Conservation (phyloP, 2,797 vertebrate genomes). For the Amblyopsis hoosieri region DNA sequence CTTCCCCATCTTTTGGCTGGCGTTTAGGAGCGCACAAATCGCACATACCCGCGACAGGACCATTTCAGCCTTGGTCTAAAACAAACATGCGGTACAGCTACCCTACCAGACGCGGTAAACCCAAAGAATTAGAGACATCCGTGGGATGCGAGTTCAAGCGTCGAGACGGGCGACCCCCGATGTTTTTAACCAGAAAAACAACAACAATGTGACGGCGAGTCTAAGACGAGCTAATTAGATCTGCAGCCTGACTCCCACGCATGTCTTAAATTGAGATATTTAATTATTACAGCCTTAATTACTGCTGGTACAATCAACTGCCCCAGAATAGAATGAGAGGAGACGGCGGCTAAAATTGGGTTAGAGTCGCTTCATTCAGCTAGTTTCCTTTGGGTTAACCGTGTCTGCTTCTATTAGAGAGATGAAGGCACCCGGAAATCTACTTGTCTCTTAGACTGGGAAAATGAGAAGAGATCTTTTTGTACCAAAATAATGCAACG, state of each 20-base stretch:
- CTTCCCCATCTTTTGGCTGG: slow-evolving; percentile 26
- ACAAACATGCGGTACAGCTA: slow-evolving; percentile 31
- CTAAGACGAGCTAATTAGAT: slow-evolving; percentile 67
- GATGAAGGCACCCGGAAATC: slow-evolving; percentile 24
- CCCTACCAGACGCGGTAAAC: neutral
- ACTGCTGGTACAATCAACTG: slow-evolving; percentile 51
- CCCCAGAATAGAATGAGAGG: slow-evolving; percentile 46
- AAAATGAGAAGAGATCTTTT: slow-evolving; percentile 8
- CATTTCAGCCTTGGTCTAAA: slow-evolving; percentile 38
- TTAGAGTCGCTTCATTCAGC: slow-evolving; percentile 41
- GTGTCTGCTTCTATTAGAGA: slow-evolving; percentile 42
- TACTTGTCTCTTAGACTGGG: slow-evolving; percentile 31
- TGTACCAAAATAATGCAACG: slow-evolving; percentile 3
- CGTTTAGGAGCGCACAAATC: slow-evolving; percentile 16
- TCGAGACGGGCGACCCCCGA: slow-evolving; percentile 40
- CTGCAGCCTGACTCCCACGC: slow-evolving; percentile 38
- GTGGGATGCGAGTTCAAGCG: slow-evolving; percentile 23
- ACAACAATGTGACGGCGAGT: slow-evolving; percentile 3
- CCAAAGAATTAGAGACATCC: slow-evolving; percentile 32
- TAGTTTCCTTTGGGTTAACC: slow-evolving; percentile 43
- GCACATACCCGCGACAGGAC: slow-evolving; percentile 11
- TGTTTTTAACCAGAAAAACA: neutral
- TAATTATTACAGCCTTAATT: slow-evolving; percentile 65
- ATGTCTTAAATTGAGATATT: slow-evolving; percentile 55
- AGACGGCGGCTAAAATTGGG: slow-evolving; percentile 63